phyloP scores from a whole-genome alignment of 2,797 vertebrate species.

The Serranus cabrilla region DNA sequence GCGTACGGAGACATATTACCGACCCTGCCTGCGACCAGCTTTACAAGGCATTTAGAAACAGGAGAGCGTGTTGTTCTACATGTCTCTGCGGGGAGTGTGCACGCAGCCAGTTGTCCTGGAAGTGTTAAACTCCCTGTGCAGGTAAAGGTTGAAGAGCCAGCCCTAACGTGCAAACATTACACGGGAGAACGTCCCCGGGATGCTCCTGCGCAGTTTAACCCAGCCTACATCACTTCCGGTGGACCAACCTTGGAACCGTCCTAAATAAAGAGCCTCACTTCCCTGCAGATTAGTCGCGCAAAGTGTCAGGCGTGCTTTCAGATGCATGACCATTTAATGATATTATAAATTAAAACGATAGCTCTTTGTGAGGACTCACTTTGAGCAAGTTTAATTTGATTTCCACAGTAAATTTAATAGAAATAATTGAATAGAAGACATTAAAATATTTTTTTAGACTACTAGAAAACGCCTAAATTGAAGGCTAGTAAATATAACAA shows the following conservation, averaged over 20 bases:
- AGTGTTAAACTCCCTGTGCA: rapidly evolving
- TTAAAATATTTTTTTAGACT: no score
- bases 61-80: not conserved
- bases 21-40: not conserved
- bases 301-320: not conserved
- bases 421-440: not conserved
- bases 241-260: not conserved
- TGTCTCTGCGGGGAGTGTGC: no score
- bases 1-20: not conserved
- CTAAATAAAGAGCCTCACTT: no score
- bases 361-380: not conserved
- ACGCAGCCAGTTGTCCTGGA: rapidly evolving
- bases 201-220: constrained; percentile 22
- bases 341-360: not conserved
- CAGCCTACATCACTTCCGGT: constrained; percentile 60
- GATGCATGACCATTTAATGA: not conserved
- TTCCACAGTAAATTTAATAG: not conserved
- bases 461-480: no score
- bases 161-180: not conserved
- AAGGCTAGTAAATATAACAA: no score
- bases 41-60: rapidly evolving
- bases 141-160: not conserved
- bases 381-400: no score
- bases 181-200: not conserved
- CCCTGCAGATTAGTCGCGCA: rapidly evolving